These are phyloP conservation scores for Ernsta delagoae DNA, from an alignment of 2,888 invertebrate species.

Conservation along the genomic window DNA sequence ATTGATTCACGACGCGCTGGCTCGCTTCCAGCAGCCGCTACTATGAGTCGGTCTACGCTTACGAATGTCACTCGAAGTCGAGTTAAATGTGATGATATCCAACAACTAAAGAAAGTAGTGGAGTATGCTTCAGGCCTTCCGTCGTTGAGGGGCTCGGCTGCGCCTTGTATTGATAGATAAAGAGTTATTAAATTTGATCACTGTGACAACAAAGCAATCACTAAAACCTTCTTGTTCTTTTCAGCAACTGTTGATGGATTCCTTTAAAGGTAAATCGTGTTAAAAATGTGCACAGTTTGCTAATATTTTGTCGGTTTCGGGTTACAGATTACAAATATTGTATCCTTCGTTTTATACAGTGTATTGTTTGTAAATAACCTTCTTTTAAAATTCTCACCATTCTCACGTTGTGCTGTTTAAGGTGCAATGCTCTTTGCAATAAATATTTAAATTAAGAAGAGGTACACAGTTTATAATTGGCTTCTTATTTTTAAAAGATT, in stretches of 20 bases:
- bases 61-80: background rate
- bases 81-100: background rate
- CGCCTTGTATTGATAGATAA: too few relatives aligned
- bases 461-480: background rate
- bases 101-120: background rate
- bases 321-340: background rate
- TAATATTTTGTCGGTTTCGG: too few relatives aligned
- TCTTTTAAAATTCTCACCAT: slow-evolving; percentile 1
- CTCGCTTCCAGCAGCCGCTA: slow-evolving; percentile 5
- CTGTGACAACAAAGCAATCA: too few relatives aligned
- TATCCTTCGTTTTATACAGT: background rate
- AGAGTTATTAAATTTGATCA: too few relatives aligned
- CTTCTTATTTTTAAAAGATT: background rate
- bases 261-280: too few relatives aligned
- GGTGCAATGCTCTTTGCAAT: slow-evolving; percentile 4
- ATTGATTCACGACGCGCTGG: slow-evolving; percentile 48
- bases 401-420: background rate
- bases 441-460: slow-evolving; percentile 1
- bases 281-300: too few relatives aligned
- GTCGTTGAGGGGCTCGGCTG: too few relatives aligned
- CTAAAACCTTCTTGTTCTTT: too few relatives aligned
- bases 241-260: too few relatives aligned
- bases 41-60: background rate
- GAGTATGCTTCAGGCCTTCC: background rate
- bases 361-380: slow-evolving; percentile 14